phyloP scores from a whole-genome alignment of 2,888 invertebrate genomes.

The Drosophila picticornis region DNA sequence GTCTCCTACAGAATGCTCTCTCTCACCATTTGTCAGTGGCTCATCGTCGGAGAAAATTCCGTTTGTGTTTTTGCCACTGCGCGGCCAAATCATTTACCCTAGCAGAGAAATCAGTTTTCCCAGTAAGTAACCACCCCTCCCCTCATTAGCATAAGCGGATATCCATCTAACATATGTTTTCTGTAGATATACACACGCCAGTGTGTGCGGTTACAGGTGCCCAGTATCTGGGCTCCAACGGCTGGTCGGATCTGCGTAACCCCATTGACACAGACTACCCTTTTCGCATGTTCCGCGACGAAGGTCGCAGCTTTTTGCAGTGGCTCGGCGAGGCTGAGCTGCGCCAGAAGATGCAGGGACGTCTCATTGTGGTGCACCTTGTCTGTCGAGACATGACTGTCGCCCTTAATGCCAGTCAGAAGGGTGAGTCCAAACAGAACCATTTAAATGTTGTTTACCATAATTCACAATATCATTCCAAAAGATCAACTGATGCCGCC shows the following conservation, averaged over 20 bases:
- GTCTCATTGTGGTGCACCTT: conserved; percentile 91
- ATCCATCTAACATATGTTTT: conserved; percentile 13
- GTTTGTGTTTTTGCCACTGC: conserved; percentile 93
- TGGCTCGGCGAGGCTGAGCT: conserved; percentile 94
- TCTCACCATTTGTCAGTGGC: conserved; percentile 92
- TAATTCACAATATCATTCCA: background rate
- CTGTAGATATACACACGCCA: conserved; percentile 90
- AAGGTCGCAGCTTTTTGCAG: conserved; percentile 92
- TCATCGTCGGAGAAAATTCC: conserved; percentile 92
- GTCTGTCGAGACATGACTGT: conserved; percentile 91
- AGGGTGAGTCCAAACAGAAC: conserved; percentile 43
- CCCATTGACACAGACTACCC: conserved; percentile 91
- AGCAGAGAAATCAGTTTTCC: conserved; percentile 93
- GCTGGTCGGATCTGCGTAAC: conserved; percentile 93
- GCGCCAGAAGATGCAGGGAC: conserved; percentile 91
- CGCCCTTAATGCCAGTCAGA: conserved; percentile 84
- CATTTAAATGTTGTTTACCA: background rate
- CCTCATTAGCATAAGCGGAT: conserved; percentile 17
- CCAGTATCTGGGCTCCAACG: conserved; percentile 91
- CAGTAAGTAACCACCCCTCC: conserved; percentile 83
- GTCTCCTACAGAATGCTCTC: conserved; percentile 89
- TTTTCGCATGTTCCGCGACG: conserved; percentile 92
- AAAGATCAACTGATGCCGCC: conserved; percentile 82
- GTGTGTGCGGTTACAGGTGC: conserved; percentile 94
- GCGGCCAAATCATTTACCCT: conserved; percentile 95